Evolutionary conservation across 2,113 vertebrate genomes (phyloP).

Genomic region (Alces alces): DNA sequence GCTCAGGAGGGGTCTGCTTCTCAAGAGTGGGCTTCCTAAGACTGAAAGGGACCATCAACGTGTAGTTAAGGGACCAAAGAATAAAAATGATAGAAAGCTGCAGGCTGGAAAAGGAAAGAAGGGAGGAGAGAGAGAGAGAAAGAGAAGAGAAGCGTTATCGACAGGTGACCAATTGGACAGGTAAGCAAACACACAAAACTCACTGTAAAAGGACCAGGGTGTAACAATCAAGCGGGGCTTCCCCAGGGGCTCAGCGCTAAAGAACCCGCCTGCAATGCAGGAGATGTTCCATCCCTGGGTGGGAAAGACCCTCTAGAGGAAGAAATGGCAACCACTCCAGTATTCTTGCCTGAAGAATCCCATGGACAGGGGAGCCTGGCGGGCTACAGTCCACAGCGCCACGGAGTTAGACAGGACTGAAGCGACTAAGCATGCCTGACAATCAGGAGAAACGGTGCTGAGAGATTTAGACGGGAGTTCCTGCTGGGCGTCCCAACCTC

Average conservation of each 20-base stretch:
- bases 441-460: neutral
- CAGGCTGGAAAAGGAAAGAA: neutral
- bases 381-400: neutral
- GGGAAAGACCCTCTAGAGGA: neutral
- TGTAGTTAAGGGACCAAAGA: neutral
- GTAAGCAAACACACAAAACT: neutral
- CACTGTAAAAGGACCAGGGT: neutral
- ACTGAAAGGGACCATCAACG: neutral
- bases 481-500: accelerated
- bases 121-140: neutral
- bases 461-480: neutral
- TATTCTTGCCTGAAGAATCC: neutral
- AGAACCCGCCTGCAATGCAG: neutral
- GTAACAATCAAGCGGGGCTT: neutral
- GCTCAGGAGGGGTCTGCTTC: neutral
- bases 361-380: neutral
- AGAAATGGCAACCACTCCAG: neutral
- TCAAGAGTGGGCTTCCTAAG: neutral
- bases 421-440: accelerated
- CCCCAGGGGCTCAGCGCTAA: accelerated
- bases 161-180: neutral
- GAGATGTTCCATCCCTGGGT: accelerated
- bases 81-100: neutral
- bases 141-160: neutral
- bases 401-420: neutral